Percentiles rank a stretch among this genome's conserved stretches.
Conservation (phyloP, 2,113 vertebrate genomes). For the Cricetomys ansorgei region DNA sequence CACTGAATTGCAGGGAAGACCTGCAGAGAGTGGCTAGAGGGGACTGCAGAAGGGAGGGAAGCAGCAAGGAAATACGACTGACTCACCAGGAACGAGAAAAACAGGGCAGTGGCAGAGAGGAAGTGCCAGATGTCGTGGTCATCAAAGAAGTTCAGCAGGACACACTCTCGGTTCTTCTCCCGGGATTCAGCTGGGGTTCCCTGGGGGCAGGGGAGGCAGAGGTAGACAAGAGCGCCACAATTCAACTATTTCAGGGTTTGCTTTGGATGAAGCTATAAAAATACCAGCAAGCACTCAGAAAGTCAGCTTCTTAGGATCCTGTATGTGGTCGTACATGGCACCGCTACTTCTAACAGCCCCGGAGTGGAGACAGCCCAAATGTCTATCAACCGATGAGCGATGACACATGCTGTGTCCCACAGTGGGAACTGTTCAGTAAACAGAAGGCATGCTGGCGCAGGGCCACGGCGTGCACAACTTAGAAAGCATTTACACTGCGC, state of each 20-base stretch:
- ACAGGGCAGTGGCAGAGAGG: slow-evolving; percentile 89
- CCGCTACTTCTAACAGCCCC: background rate
- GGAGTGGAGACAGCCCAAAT: background rate
- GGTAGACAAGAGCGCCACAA: background rate
- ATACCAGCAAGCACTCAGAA: background rate
- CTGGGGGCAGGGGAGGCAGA: slow-evolving; percentile 68
- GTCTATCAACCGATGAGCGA: background rate
- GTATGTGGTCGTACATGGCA: background rate
- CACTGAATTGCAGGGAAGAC: background rate
- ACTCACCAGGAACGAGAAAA: slow-evolving; percentile 92
- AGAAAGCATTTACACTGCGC: background rate
- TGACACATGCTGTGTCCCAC: background rate
- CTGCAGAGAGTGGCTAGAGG: background rate
- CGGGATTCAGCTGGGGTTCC: slow-evolving; percentile 89
- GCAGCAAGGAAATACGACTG: background rate
- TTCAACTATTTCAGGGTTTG: background rate
- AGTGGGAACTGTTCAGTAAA: background rate
- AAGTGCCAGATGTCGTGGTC: slow-evolving; percentile 92
- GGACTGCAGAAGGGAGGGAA: background rate
- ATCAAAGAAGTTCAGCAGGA: slow-evolving; percentile 89
- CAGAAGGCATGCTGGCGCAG: background rate
- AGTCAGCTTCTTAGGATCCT: background rate
- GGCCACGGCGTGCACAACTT: background rate
- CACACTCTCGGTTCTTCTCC: slow-evolving; percentile 88
- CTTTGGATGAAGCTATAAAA: background rate